These are phyloP conservation scores for Caenorhabditis zanzibari DNA, from an alignment of 2,888 invertebrate species.

Conservation along the genomic window DNA sequence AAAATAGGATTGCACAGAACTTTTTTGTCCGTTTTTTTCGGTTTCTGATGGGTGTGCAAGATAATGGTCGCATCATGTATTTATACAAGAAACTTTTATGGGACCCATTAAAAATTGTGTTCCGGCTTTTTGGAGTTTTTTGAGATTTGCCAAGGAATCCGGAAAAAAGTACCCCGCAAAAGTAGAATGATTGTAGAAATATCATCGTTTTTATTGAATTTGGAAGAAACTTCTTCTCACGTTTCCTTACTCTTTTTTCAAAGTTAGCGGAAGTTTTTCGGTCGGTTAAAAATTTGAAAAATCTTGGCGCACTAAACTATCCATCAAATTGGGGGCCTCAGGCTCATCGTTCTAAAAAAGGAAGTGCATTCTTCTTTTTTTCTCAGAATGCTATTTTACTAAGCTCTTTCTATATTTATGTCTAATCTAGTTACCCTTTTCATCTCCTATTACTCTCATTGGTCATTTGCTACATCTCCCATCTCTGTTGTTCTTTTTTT, in stretches of 20 bases:
- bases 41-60: constrained; percentile 22
- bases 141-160: not conserved
- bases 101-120: constrained; percentile 23
- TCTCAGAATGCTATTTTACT: constrained; percentile 27
- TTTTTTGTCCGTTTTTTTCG: not conserved
- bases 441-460: constrained; percentile 32
- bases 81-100: constrained; percentile 50
- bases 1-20: not conserved
- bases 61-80: constrained; percentile 51
- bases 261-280: constrained; percentile 15
- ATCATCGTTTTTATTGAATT: constrained; percentile 45
- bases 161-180: no score
- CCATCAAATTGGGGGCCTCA: constrained; percentile 13
- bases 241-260: constrained; percentile 15
- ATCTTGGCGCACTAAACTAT: constrained; percentile 3
- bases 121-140: constrained; percentile 8
- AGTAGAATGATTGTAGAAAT: constrained; percentile 25
- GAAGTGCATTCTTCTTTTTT: not conserved
- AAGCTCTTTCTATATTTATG: constrained; percentile 19
- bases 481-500: constrained; percentile 21
- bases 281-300: constrained; percentile 3
- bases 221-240: constrained; percentile 38
- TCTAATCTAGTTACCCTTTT: constrained; percentile 54
- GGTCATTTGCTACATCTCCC: constrained; percentile 47
- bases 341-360: constrained; percentile 5